Percentiles rank a stretch among this genome's conserved stretches.
These are phyloP conservation scores for Acrobasis consociella DNA, from an alignment of 2,888 invertebrate genomes.

Conservation along the genomic window DNA sequence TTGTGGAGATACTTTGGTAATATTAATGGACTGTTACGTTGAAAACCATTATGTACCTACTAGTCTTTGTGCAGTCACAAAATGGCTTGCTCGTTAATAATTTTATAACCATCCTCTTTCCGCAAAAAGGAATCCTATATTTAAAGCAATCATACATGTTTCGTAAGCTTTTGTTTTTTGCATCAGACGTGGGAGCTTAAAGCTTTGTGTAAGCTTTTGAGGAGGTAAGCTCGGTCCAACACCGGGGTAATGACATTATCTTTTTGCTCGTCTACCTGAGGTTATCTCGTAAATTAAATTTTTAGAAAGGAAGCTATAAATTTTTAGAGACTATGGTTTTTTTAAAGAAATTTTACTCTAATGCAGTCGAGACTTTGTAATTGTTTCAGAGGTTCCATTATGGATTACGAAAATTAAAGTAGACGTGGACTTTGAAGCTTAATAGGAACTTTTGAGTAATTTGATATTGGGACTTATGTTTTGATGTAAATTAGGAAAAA, in stretches of 20 bases:
- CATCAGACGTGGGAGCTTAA: not conserved
- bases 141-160: constrained; percentile 5
- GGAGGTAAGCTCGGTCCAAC: constrained; percentile 19
- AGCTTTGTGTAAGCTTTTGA: constrained; percentile 21
- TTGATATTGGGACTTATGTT: no score
- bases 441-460: no score
- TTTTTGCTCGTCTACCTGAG: constrained; percentile 5
- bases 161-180: constrained; percentile 10
- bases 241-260: constrained; percentile 21
- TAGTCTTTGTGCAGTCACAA: no score
- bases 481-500: no score
- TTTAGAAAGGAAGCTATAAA: not conserved
- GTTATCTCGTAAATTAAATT: constrained; percentile 15
- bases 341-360: not conserved
- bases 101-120: no score
- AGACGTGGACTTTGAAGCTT: no score
- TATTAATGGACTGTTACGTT: no score
- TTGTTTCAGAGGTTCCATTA: not conserved
- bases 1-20: no score
- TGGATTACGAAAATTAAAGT: no score
- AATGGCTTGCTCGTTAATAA: no score
- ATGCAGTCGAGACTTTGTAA: constrained; percentile 1
- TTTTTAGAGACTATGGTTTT: constrained; percentile 14
- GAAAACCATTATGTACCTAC: no score
- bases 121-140: not conserved